phyloP scores from a whole-genome alignment of 2,797 vertebrate species.

The Pipistrellus pygmaeus region DNA sequence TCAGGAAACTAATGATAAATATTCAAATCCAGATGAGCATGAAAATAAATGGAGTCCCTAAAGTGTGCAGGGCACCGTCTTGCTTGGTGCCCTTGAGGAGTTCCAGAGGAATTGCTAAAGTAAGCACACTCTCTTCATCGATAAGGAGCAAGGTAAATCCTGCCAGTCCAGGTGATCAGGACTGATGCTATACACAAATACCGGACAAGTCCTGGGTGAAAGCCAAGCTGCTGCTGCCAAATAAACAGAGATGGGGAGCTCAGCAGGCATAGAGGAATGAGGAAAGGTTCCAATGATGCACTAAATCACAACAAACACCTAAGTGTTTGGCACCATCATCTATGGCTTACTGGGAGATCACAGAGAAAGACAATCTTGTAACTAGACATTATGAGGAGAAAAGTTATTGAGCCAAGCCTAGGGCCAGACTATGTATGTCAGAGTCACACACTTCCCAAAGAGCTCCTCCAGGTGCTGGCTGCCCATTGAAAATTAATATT shows the following conservation, averaged over 20 bases:
- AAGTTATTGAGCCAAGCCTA: not conserved
- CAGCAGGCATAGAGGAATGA: not conserved
- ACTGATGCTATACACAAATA: not conserved
- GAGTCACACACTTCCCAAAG: not conserved
- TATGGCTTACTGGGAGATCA: not conserved
- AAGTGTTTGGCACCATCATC: not conserved
- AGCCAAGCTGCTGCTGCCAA: not conserved
- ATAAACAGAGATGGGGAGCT: not conserved
- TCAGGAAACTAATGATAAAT: conserved; percentile 5
- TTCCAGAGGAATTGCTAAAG: not conserved
- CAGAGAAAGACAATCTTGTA: not conserved
- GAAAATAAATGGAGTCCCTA: not conserved
- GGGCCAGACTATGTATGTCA: not conserved
- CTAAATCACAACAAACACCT: not conserved
- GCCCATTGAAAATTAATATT: not conserved
- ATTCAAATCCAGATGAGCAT: not conserved
- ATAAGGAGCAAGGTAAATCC: not conserved
- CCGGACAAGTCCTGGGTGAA: not conserved
- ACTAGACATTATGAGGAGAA: not conserved
- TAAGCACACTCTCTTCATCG: not conserved
- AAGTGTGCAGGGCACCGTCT: not conserved
- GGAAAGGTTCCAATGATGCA: not conserved
- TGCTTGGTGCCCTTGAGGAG: not conserved
- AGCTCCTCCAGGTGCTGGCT: not conserved
- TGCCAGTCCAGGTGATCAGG: not conserved